Percentiles rank a stretch among this genome's conserved stretches.
Conservation (phyloP, 2,888 invertebrate genomes). For the Tipula confusa region DNA sequence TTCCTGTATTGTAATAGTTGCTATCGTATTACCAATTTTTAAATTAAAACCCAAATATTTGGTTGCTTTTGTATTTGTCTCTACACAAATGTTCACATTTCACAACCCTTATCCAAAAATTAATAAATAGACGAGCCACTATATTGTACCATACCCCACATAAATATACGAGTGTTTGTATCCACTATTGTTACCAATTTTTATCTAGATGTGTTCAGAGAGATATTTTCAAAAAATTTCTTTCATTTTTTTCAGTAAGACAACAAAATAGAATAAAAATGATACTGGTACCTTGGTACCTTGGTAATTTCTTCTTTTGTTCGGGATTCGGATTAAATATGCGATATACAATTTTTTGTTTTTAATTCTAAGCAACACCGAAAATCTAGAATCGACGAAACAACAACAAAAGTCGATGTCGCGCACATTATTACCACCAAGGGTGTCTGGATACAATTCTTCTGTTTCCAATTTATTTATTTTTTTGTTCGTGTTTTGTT, state of each 20-base stretch:
- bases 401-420: background rate
- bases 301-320: slow-evolving; percentile 12
- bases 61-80: background rate
- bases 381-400: background rate
- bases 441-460: background rate
- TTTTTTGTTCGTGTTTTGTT: background rate
- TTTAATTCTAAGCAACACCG: background rate
- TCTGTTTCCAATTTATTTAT: background rate
- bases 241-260: slow-evolving; percentile 3
- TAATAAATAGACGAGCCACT: background rate
- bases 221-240: background rate
- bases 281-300: background rate
- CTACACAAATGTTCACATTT: background rate
- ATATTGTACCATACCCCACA: background rate
- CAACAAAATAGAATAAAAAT: background rate
- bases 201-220: background rate
- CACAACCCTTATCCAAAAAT: background rate
- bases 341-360: too few species aligned
- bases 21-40: background rate
- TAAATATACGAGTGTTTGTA: background rate
- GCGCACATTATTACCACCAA: background rate
- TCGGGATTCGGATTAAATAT: background rate
- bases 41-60: background rate
- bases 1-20: background rate
- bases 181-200: background rate